phyloP scores from a whole-genome alignment of 2,797 vertebrate species.

The Lacerta agilis region DNA sequence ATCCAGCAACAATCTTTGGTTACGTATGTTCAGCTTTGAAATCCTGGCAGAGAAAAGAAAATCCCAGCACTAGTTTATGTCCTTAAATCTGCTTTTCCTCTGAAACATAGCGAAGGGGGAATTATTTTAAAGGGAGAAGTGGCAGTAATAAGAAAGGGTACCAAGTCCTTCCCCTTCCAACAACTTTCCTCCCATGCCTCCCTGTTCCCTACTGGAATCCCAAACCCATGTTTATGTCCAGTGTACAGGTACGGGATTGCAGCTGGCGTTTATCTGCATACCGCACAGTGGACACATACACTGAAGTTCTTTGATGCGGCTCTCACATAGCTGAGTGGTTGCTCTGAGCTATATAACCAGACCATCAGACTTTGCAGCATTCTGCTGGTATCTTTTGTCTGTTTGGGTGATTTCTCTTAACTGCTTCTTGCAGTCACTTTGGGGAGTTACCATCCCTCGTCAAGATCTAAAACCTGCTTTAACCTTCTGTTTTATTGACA shows the following conservation, averaged over 20 bases:
- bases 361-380: background rate
- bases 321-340: background rate
- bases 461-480: background rate
- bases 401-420: background rate
- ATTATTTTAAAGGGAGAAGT: background rate
- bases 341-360: background rate
- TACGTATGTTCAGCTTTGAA: background rate
- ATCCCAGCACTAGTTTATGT: background rate
- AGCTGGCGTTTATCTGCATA: too few species aligned
- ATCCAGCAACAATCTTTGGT: too few species aligned
- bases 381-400: background rate
- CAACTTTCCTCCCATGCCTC: too few species aligned
- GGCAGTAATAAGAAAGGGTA: too few species aligned
- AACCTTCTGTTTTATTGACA: too few species aligned
- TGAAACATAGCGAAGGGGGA: background rate
- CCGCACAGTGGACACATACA: background rate
- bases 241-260: too few species aligned
- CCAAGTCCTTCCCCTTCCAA: too few species aligned
- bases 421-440: background rate
- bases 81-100: background rate
- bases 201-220: too few species aligned
- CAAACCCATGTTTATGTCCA: too few species aligned
- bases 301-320: background rate
- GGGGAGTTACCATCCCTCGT: background rate
- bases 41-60: background rate